phyloP scores from a whole-genome alignment of 1,140 invertebrate species.

The Probaryconus sp. region DNA sequence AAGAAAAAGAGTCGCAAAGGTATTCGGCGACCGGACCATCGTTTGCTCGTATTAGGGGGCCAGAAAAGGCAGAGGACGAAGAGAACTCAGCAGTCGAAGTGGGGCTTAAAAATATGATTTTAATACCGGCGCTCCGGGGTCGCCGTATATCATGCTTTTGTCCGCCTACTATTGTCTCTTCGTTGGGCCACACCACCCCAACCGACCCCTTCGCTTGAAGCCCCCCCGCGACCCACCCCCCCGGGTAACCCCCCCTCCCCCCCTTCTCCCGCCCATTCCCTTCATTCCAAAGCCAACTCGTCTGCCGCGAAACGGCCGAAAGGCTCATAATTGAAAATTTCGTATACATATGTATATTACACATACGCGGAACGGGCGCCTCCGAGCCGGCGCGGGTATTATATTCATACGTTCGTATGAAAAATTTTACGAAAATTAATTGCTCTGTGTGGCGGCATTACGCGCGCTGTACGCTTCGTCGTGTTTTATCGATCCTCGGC shows the following conservation, averaged over 20 bases:
- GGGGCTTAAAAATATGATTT: slow-evolving; percentile 76
- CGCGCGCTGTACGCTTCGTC: slow-evolving; percentile 17
- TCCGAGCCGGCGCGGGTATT: slow-evolving; percentile 1
- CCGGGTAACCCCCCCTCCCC: neutral
- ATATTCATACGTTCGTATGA: slow-evolving; percentile 15
- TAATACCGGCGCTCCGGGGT: slow-evolving; percentile 72
- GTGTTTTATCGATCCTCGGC: slow-evolving; percentile 18
- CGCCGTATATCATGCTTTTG: slow-evolving; percentile 76
- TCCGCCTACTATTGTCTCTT: slow-evolving; percentile 76
- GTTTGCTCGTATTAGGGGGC: slow-evolving; percentile 5
- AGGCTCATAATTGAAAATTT: slow-evolving; percentile 29
- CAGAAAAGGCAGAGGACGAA: neutral
- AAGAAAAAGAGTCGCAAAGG: slow-evolving; percentile 1
- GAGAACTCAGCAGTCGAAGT: slow-evolving; percentile 30
- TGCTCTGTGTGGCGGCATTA: slow-evolving; percentile 10
- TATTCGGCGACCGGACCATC: slow-evolving; percentile 10
- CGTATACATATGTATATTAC: slow-evolving; percentile 13
- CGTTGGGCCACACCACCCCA: slow-evolving; percentile 59
- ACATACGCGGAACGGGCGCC: neutral
- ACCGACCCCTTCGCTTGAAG: slow-evolving; percentile 31
- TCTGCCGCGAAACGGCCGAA: slow-evolving; percentile 23
- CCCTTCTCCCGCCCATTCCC: neutral
- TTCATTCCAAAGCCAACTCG: slow-evolving; percentile 7
- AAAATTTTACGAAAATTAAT: slow-evolving; percentile 26
- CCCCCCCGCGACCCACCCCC: neutral